Conservation (phyloP, 2,113 vertebrate genomes). For the Odocoileus hemionus region DNA sequence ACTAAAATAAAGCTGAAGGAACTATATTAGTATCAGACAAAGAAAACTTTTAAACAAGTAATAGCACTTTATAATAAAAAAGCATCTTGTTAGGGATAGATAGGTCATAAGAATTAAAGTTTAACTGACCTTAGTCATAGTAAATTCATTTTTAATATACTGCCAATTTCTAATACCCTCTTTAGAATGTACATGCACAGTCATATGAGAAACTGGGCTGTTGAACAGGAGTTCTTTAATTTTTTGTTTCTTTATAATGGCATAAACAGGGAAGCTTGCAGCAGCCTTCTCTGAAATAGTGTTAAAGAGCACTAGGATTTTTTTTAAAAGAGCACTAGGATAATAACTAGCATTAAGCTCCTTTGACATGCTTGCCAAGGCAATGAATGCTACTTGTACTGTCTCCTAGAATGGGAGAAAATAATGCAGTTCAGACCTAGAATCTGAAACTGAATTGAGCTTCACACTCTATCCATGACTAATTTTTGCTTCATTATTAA, state of each 20-base stretch:
- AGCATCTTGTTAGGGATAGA: background rate
- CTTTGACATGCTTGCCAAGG: background rate
- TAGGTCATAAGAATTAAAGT: background rate
- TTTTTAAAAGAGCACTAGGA: background rate
- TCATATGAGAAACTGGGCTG: background rate
- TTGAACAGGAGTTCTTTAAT: background rate
- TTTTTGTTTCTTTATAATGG: background rate
- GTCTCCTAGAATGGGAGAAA: background rate
- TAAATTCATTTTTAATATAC: conserved; percentile 10
- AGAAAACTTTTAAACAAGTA: background rate
- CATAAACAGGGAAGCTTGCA: background rate
- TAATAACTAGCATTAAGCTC: background rate
- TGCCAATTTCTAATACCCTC: background rate
- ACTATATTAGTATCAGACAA: background rate
- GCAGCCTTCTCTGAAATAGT: background rate
- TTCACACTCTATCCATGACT: background rate
- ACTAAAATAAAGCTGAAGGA: background rate
- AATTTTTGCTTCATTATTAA: background rate
- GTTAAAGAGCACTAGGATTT: background rate
- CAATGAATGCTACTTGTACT: background rate
- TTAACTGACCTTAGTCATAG: background rate
- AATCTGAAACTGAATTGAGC: background rate
- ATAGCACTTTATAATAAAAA: background rate
- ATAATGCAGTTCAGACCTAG: background rate
- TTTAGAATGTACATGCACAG: background rate